Percentiles rank a stretch among this genome's conserved stretches.
Conservation (phyloP, 2,888 invertebrate species). For the Gnatocerus cornutus region DNA sequence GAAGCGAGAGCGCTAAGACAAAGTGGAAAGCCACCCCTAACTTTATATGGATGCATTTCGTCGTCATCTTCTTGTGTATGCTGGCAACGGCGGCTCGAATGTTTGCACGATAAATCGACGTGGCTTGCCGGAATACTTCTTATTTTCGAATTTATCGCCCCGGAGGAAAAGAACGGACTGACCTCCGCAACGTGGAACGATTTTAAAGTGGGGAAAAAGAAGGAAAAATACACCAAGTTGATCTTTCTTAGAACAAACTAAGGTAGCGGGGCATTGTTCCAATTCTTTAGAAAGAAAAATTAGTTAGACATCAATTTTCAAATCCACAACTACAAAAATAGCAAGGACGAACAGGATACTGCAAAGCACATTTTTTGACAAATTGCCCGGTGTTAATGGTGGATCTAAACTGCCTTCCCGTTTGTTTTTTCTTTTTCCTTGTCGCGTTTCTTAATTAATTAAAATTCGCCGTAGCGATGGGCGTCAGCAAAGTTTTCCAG, state of each 20-base stretch:
- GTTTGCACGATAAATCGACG: conserved; percentile 42
- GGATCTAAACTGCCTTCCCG: neutral
- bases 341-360: too few species aligned
- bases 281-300: too few species aligned
- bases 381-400: too few species aligned
- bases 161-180: conserved; percentile 17
- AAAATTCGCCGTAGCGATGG: conserved; percentile 44
- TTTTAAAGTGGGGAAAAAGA: neutral
- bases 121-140: conserved; percentile 37
- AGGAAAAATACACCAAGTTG: neutral
- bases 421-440: neutral
- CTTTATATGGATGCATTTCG: conserved; percentile 49
- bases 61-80: conserved; percentile 39
- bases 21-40: conserved; percentile 61
- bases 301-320: too few species aligned
- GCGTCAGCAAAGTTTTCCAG: conserved; percentile 44
- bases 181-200: conserved; percentile 19
- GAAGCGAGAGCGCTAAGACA: conserved; percentile 68
- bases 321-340: too few species aligned
- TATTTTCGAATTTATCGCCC: conserved; percentile 39
- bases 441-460: conserved; percentile 41
- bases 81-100: conserved; percentile 11
- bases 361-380: too few species aligned
- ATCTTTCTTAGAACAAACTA: neutral
- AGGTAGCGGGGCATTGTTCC: neutral